A percentile compares a stretch with the other conserved stretches of the same genome.
Evolutionary conservation across 2,113 vertebrate genomes (phyloP).

Genomic region (Haplochromis vanheusdeni): DNA sequence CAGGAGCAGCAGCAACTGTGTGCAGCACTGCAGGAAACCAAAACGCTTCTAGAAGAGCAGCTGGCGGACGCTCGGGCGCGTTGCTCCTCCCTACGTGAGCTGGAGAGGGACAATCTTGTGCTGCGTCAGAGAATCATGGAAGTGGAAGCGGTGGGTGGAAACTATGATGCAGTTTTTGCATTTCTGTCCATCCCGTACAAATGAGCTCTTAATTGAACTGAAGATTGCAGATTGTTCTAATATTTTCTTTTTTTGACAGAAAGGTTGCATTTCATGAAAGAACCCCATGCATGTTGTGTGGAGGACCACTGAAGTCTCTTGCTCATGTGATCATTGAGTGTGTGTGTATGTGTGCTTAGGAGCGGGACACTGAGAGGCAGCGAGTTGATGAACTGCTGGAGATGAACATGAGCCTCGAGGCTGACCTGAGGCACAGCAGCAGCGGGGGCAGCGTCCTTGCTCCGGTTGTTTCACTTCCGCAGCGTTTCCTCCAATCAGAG

Average conservation of each 20-base stretch:
- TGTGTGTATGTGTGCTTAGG: constrained; percentile 50
- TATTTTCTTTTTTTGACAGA: neutral
- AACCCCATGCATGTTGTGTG: neutral
- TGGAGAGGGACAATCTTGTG: constrained; percentile 80
- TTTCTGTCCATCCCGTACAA: neutral
- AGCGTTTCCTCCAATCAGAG: constrained; percentile 51
- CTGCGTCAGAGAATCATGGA: constrained; percentile 75
- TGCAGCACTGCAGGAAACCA: constrained; percentile 76
- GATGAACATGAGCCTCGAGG: constrained; percentile 76
- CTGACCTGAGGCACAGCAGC: constrained; percentile 62
- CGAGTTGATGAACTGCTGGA: constrained; percentile 76
- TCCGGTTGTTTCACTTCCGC: neutral
- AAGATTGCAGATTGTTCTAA: neutral
- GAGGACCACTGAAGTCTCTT: neutral
- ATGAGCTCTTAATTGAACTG: neutral
- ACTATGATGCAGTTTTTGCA: neutral
- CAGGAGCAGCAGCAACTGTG: constrained; percentile 84
- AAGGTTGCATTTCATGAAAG: neutral
- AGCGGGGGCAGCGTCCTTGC: neutral
- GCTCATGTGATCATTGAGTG: neutral
- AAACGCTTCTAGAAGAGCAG: constrained; percentile 79
- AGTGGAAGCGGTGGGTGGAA: constrained; percentile 71
- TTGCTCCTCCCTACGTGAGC: constrained; percentile 72
- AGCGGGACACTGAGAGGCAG: constrained; percentile 75
- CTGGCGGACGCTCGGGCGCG: constrained; percentile 72